These are phyloP conservation scores for Syrphus vitripennis DNA, from an alignment of 2,888 invertebrate species.

Conservation along the genomic window DNA sequence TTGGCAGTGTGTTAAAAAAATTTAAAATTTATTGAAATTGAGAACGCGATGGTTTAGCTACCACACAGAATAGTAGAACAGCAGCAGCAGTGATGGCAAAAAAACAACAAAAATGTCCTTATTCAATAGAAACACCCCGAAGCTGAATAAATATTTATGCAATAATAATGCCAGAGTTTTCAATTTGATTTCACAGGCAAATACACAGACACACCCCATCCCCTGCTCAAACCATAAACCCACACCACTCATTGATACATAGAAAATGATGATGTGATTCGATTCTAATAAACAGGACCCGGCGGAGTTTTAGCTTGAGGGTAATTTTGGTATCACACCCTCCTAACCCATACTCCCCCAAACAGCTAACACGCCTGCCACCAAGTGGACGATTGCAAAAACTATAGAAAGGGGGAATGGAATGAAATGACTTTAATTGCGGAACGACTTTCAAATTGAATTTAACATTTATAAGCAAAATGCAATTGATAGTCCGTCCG, in stretches of 20 bases:
- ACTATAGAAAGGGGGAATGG: background rate
- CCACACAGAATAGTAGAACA: background rate
- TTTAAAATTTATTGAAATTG: constrained; percentile 64
- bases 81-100: background rate
- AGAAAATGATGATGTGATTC: constrained; percentile 42
- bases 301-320: constrained; percentile 33
- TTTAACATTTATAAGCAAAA: constrained; percentile 55
- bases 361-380: background rate
- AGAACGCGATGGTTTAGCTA: constrained; percentile 1
- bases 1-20: constrained; percentile 38
- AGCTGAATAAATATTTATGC: constrained; percentile 57
- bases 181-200: constrained; percentile 60
- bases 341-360: background rate
- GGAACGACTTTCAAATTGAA: constrained; percentile 56
- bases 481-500: constrained; percentile 57
- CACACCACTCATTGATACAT: background rate
- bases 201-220: background rate
- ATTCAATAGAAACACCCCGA: background rate
- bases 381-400: constrained; percentile 14
- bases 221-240: background rate
- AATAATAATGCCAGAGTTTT: constrained; percentile 67
- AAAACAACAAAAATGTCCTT: constrained; percentile 14
- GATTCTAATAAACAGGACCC: constrained; percentile 69
- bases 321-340: constrained; percentile 49
- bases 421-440: constrained; percentile 54